Conservation (phyloP, 37 sponge, comb jelly and placozoan species). For the Mnemiopsis leidyi region DNA sequence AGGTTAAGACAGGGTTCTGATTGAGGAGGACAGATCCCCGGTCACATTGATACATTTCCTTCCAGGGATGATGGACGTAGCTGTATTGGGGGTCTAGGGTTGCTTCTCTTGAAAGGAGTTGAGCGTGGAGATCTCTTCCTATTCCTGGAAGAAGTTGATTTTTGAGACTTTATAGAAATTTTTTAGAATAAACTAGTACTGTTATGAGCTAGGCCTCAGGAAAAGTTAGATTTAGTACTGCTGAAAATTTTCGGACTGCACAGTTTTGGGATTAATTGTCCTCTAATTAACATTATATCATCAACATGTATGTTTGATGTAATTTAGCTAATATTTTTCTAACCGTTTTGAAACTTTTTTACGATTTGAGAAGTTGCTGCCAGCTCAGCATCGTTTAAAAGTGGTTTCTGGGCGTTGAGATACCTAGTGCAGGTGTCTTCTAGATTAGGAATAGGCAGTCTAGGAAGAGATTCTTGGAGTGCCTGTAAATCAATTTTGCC, state of each 20-base stretch:
- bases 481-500: slow-evolving; percentile 69
- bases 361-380: slow-evolving; percentile 66
- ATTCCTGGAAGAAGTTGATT: neutral
- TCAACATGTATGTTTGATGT: too few relatives aligned
- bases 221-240: too few relatives aligned
- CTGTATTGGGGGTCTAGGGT: slow-evolving; percentile 49
- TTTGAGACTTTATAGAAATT: too few relatives aligned
- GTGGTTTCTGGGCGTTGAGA: slow-evolving; percentile 74
- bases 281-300: too few relatives aligned
- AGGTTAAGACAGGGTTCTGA: slow-evolving; percentile 84
- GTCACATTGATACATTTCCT: slow-evolving; percentile 85
- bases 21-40: slow-evolving; percentile 86
- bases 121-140: slow-evolving; percentile 51
- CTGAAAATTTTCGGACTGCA: too few relatives aligned
- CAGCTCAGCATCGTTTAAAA: slow-evolving; percentile 68
- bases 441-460: slow-evolving; percentile 86
- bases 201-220: too few relatives aligned
- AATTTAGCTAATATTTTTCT: too few relatives aligned
- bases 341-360: slow-evolving; percentile 69
- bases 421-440: slow-evolving; percentile 79
- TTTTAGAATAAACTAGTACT: too few relatives aligned
- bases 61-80: slow-evolving; percentile 76
- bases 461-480: slow-evolving; percentile 74
- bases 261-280: too few relatives aligned
- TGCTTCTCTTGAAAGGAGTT: neutral